Conservation (phyloP, 1,140 invertebrate genomes). For the Pogonomyrmex californicus region DNA sequence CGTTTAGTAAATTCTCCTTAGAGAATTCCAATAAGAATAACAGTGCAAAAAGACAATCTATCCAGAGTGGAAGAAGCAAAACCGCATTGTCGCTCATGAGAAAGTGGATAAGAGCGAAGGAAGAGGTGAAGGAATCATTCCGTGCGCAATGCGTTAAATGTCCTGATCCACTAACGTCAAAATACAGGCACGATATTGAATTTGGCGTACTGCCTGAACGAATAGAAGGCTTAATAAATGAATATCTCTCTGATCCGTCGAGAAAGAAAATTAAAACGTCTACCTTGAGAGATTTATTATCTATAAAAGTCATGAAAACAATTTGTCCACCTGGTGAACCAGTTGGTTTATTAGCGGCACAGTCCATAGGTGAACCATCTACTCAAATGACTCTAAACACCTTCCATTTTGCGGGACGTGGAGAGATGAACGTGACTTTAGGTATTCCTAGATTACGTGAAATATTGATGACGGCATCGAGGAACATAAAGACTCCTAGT, state of each 20-base stretch:
- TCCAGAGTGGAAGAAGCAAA: conserved; percentile 81
- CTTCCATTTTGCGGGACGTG: conserved; percentile 99
- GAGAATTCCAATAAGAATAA: conserved; percentile 80
- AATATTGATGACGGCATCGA: conserved; percentile 98
- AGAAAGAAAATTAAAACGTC: conserved; percentile 82
- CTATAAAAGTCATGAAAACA: conserved; percentile 92
- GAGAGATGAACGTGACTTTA: conserved; percentile 99
- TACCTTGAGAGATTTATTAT: conserved; percentile 91
- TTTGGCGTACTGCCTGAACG: conserved; percentile 95
- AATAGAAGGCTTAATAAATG: conserved; percentile 90
- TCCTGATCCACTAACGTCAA: conserved; percentile 92
- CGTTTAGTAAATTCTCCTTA: conserved; percentile 80
- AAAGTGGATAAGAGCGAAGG: conserved; percentile 88
- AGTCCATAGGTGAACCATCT: conserved; percentile 99
- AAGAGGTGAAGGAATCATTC: conserved; percentile 87
- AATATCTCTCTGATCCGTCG: conserved; percentile 88
- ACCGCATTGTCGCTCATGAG: conserved; percentile 88
- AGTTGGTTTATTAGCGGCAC: conserved; percentile 97
- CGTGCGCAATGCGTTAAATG: conserved; percentile 84
- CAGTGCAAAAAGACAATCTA: conserved; percentile 72
- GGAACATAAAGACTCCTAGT: conserved; percentile 97
- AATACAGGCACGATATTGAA: conserved; percentile 91
- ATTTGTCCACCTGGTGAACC: conserved; percentile 97
- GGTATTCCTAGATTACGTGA: conserved; percentile 98
- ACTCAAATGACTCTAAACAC: conserved; percentile 99